Conservation (phyloP, 2,888 invertebrate species). For the Resseliella maxima region DNA sequence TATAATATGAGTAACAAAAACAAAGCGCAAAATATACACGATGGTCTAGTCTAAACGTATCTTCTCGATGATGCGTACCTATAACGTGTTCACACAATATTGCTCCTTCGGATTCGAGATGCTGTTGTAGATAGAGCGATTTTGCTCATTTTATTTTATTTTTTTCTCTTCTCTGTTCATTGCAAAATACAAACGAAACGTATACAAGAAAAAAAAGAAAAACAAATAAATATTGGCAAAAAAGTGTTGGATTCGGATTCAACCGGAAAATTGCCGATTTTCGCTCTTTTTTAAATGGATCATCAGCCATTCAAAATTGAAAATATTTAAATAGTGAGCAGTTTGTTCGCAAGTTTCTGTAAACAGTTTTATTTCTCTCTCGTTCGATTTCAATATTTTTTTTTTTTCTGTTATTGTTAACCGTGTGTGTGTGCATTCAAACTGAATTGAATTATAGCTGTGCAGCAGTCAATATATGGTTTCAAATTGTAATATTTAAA, state of each 20-base stretch:
- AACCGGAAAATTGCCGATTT: neutral
- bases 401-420: neutral
- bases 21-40: constrained; percentile 33
- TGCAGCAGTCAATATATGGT: no score
- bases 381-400: neutral
- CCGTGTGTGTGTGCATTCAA: no score
- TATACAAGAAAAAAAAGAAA: neutral
- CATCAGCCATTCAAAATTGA: neutral
- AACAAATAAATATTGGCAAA: neutral
- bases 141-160: neutral
- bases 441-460: no score
- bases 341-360: neutral
- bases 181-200: neutral
- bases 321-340: neutral
- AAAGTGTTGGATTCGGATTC: neutral
- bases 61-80: constrained; percentile 27
- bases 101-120: neutral
- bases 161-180: neutral
- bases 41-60: constrained; percentile 53
- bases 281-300: neutral
- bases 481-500: neutral
- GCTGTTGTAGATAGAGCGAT: neutral
- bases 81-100: constrained; percentile 7
- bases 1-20: constrained; percentile 10
- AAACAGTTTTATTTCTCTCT: neutral